These are phyloP conservation scores for Solenopsis fugax DNA, from an alignment of 1,140 invertebrate genomes.

Conservation along the genomic window DNA sequence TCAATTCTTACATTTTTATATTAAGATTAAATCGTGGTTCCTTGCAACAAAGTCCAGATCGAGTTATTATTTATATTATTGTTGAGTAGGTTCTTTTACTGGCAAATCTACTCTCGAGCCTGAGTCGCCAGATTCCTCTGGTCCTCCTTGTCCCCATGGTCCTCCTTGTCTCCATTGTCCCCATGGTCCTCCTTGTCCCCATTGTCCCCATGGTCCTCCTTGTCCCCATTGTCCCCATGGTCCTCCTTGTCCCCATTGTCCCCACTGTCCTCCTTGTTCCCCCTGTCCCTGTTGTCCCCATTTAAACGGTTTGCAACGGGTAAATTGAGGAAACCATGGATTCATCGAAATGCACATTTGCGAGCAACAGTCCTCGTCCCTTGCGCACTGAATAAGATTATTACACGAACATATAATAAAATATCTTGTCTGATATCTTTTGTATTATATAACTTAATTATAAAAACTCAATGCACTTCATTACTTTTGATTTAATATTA, in stretches of 20 bases:
- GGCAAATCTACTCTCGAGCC: neutral
- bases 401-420: neutral
- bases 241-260: neutral
- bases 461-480: neutral
- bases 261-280: neutral
- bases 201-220: no score
- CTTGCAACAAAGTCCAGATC: neutral
- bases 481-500: neutral
- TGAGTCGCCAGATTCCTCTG: neutral
- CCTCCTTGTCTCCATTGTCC: no score
- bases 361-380: slow-evolving; percentile 57
- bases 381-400: slow-evolving; percentile 61
- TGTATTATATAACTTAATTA: neutral
- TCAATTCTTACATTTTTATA: neutral
- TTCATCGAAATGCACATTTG: slow-evolving; percentile 49
- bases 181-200: no score
- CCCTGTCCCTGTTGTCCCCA: neutral
- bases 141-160: neutral
- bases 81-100: neutral
- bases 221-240: neutral
- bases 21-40: neutral
- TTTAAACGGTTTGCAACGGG: slow-evolving; percentile 22
- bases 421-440: neutral
- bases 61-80: neutral
- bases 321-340: slow-evolving; percentile 43